phyloP scores from a whole-genome alignment of 2,113 vertebrate species.

The Rhagologus leucostigma region DNA sequence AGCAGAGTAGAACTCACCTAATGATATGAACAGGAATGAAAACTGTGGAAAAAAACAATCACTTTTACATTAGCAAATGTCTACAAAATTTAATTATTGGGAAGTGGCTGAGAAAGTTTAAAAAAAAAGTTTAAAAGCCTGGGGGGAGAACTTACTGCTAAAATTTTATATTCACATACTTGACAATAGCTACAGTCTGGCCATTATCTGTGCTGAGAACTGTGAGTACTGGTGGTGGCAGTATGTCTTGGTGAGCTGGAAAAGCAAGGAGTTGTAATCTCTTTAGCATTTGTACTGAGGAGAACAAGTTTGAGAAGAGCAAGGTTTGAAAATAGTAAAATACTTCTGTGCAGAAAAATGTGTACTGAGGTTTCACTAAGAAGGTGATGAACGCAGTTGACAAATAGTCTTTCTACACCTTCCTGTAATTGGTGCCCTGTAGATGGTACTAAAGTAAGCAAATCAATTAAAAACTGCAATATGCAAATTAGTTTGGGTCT shows the following conservation, averaged over 20 bases:
- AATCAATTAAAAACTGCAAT: background rate
- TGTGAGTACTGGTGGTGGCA: background rate
- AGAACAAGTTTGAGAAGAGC: background rate
- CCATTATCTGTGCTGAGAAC: background rate
- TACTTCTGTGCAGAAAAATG: background rate
- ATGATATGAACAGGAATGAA: background rate
- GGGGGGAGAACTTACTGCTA: background rate
- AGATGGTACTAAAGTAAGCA: background rate
- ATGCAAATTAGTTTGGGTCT: background rate
- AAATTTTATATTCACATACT: background rate
- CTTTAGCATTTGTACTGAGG: background rate
- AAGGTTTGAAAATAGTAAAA: background rate
- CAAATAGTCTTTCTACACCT: background rate
- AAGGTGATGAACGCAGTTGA: background rate
- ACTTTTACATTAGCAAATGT: background rate
- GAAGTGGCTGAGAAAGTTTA: background rate
- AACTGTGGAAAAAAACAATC: background rate
- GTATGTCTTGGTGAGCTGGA: background rate
- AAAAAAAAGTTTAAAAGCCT: background rate
- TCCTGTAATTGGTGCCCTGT: background rate
- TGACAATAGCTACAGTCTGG: background rate
- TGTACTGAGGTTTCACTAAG: background rate
- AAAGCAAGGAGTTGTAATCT: background rate
- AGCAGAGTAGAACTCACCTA: background rate
- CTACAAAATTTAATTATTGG: background rate